Base-by-base conservation (phyloP, 1,140 invertebrate species). In the Agrilus planipennis region DNA sequence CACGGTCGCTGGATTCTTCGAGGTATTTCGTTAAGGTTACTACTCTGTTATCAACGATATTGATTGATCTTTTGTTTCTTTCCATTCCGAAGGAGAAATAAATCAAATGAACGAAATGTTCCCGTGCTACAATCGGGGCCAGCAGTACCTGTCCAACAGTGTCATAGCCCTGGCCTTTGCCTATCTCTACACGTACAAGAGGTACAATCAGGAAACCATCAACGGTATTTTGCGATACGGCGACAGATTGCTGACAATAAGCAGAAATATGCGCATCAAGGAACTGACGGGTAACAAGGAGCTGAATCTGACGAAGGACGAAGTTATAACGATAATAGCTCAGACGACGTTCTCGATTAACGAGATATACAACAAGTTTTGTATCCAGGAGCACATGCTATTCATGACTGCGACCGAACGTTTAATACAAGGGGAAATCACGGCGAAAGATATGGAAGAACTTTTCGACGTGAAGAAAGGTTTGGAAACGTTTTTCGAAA, bases 151-250 rank as follows among this genome's bases (percentile, higher is more conserved):
- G 5, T 41, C 55, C 1, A 49, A 46, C 16, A 51, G 51, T 35
- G 31, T 55, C 7, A 39, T 51, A 1, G 55, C 58, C 9, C 27
- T 61, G 7, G 49, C 47, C 4, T 55, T 55, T 17, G 54, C 48
- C 5, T 39, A 47, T 20, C 45, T 53, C 14, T 60, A 48, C 29
- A 34, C 42, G n/a, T 32, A 55, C 12, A 42, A 39, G 7, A 54
- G 54, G 27, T 71, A 68, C 58, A 65, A 62, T 42, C 47, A 57
- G 4, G 29, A 53, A 1, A 54, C 68, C 1, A 35, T 71, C 1
- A 68, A 71, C 48, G 59, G 58, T 5, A 63, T 71, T 27, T 43
- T 71, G 4, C 64, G 64, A 43, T 71, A 70, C 27, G 69, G 69
- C 1, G 69, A 72, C 50, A 47, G 68, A 1, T 50, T 71, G 3